Evolutionary conservation across 2,113 vertebrate genomes (phyloP), one percentile per base, ranked within the genome.

Genomic region (Oryzias javanicus): DNA sequence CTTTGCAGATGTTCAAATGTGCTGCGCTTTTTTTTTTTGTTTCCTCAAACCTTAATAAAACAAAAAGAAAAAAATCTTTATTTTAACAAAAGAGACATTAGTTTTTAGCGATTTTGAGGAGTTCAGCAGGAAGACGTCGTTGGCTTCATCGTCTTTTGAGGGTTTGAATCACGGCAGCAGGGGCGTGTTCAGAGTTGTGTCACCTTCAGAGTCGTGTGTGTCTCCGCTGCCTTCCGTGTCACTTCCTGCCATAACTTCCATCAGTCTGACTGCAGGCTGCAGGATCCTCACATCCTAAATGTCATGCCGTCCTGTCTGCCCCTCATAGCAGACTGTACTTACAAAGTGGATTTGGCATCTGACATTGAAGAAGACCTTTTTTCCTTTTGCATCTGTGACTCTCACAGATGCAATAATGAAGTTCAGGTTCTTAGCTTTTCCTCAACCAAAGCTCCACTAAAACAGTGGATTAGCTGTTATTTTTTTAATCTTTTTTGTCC

Each of bases 271-370:
- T 68, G 29, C 52, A 54, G 65, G 44, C 20, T 60, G 5, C 22
- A 55, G 12, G 53, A 42, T 20, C 25, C 57, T 60, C 50, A 20
- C 4, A 27, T 69, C 41, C 6, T 48, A 60, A 46, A 60, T 42
- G 29, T 54, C 50, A 42, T 15, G 22, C n/a, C 42, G 24, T 47
- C 20, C 16, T 40, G 17, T 13, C 50, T 29, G 44, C 29, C 0
- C 42, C 22, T 54, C 29, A 27, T 41, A 49, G 47, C 14, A 49
- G 4, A 48, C 15, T n/a, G 19, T 8, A 0, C 48, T 60, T 40
- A 52, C 42, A 60, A 52, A 60, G 27, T 27, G 19, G 18, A 25
- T 52, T 53, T 47, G 40, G 14, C 7, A 0, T 40, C 49, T 24
- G 44, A 47, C 22, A 52, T 46, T 51, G 42, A 0, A 27, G 4